phyloP scores from a whole-genome alignment of 2,888 invertebrate species.

The Drosophila borborema region DNA sequence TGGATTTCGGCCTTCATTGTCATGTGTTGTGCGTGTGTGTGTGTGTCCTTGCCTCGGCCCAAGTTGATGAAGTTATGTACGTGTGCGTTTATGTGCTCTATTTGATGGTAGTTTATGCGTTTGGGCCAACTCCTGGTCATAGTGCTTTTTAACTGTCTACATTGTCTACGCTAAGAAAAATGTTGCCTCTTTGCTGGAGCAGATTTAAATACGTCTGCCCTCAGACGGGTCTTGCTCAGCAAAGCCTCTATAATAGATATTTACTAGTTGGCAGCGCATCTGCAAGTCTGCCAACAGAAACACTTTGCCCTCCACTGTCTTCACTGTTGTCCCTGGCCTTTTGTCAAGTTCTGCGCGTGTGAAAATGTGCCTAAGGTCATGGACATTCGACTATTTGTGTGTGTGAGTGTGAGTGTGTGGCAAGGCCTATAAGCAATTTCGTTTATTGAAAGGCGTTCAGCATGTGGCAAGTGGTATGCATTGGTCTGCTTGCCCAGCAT shows the following conservation, averaged over 20 bases:
- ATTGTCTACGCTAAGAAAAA: constrained; percentile 10
- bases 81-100: constrained; percentile 25
- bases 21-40: constrained; percentile 22
- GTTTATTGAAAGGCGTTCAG: constrained; percentile 60
- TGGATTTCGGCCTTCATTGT: constrained; percentile 40
- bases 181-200: constrained; percentile 27
- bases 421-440: constrained; percentile 60
- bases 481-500: not conserved
- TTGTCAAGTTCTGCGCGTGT: constrained; percentile 57
- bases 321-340: constrained; percentile 16
- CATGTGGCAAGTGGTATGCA: constrained; percentile 9
- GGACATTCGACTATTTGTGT: constrained; percentile 36
- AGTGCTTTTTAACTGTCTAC: constrained; percentile 16
- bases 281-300: not conserved
- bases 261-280: constrained; percentile 25
- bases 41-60: constrained; percentile 12
- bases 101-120: constrained; percentile 41
- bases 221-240: too few relatives aligned
- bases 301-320: not conserved
- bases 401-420: constrained; percentile 27
- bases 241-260: constrained; percentile 11
- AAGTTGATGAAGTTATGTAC: constrained; percentile 69
- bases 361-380: constrained; percentile 71
- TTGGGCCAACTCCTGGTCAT: not conserved
- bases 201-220: not conserved